Evolutionary conservation across 2,888 invertebrate genomes (phyloP).

Genomic region (Agrochola circellaris): DNA sequence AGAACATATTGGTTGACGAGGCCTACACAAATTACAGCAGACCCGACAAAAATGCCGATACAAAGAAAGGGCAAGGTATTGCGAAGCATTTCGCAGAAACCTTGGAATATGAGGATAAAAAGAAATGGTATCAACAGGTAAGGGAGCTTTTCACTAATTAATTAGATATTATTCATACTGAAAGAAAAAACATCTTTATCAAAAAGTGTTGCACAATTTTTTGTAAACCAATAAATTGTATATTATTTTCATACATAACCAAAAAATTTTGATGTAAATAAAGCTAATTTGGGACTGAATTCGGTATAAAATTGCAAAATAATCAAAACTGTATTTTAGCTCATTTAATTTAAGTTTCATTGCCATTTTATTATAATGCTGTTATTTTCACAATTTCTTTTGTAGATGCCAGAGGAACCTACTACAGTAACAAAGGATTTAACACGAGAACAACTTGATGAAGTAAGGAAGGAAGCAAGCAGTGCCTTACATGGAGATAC

Average conservation of each 20-base stretch:
- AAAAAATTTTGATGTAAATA: slow-evolving; percentile 15
- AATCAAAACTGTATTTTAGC: background rate
- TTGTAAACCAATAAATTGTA: slow-evolving; percentile 9
- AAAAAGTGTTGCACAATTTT: slow-evolving; percentile 29
- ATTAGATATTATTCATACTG: background rate
- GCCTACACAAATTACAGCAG: slow-evolving; percentile 87
- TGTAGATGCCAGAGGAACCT: slow-evolving; percentile 89
- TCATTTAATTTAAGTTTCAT: background rate
- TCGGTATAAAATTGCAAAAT: background rate
- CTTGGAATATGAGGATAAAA: slow-evolving; percentile 88
- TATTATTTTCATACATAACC: slow-evolving; percentile 45
- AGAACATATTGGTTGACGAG: slow-evolving; percentile 88
- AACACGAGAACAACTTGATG: slow-evolving; percentile 89
- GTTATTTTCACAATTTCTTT: slow-evolving; percentile 5
- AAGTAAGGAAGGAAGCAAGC: slow-evolving; percentile 92
- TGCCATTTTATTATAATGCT: background rate
- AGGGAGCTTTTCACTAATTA: background rate
- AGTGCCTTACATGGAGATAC: slow-evolving; percentile 92
- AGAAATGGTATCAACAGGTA: slow-evolving; percentile 93
- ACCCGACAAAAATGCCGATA: slow-evolving; percentile 86
- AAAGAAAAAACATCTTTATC: rapidly evolving
- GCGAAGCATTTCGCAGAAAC: slow-evolving; percentile 88
- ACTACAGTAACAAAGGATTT: slow-evolving; percentile 78
- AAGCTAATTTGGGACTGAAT: background rate
- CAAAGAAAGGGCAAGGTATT: slow-evolving; percentile 85